Conservation (phyloP, 2,888 invertebrate genomes). For the Tetramorium bicarinatum region DNA sequence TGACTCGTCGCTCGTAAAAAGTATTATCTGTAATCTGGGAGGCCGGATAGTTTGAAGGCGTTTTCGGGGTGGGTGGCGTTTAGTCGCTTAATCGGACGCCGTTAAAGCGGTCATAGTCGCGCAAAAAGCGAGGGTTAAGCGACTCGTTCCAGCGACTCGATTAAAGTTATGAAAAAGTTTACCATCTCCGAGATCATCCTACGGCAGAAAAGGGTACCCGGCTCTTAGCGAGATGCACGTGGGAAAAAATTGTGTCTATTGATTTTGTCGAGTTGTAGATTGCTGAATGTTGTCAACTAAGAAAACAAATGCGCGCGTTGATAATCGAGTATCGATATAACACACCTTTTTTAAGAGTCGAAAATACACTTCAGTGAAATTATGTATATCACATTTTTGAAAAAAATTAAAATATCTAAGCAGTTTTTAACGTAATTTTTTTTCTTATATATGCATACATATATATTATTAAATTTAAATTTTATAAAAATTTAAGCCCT, state of each 20-base stretch:
- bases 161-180: conserved; percentile 80
- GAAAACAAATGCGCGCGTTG: neutral
- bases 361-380: neutral
- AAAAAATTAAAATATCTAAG: neutral
- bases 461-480: conserved; percentile 1
- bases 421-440: neutral
- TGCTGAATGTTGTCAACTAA: neutral
- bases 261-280: conserved; percentile 43
- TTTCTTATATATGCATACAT: neutral
- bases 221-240: neutral
- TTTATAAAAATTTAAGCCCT: neutral
- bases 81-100: conserved; percentile 66
- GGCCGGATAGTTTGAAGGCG: conserved; percentile 5
- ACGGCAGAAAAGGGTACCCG: conserved; percentile 20
- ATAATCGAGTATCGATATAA: neutral
- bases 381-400: neutral
- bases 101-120: conserved; percentile 36
- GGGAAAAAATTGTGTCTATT: conserved; percentile 53
- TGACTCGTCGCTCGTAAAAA: conserved; percentile 64
- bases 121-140: conserved; percentile 33
- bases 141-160: conserved; percentile 71
- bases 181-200: conserved; percentile 59
- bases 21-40: conserved; percentile 61
- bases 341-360: too few species aligned
- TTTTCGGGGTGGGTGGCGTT: conserved; percentile 47